phyloP scores from a whole-genome alignment of 1,140 invertebrate species.

The Atopsyche davidsoni region DNA sequence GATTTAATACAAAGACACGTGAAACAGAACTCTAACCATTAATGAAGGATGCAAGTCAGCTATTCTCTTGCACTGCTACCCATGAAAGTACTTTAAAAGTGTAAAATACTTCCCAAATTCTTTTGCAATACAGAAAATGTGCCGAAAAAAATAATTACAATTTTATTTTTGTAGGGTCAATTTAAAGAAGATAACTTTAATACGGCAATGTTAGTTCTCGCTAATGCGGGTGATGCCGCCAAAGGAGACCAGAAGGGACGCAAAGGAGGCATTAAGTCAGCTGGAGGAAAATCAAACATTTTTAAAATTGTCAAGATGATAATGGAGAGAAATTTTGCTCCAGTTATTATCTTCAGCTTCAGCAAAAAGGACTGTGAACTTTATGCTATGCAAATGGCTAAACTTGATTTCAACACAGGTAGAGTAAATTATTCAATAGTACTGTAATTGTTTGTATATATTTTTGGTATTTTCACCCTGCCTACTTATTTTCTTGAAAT shows the following conservation, averaged over 20 bases:
- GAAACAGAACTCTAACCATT: background rate
- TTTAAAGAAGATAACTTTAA: slow-evolving; percentile 98
- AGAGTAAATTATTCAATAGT: slow-evolving; percentile 27
- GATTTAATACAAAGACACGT: background rate
- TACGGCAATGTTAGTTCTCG: slow-evolving; percentile 85
- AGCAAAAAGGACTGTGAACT: slow-evolving; percentile 98
- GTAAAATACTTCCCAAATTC: too few relatives aligned
- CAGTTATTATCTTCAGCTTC: slow-evolving; percentile 98
- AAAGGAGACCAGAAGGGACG: slow-evolving; percentile 71
- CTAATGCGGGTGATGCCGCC: slow-evolving; percentile 65
- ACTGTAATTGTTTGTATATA: too few relatives aligned
- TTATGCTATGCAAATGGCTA: slow-evolving; percentile 94
- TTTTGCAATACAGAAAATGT: too few relatives aligned
- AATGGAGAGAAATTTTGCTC: slow-evolving; percentile 95
- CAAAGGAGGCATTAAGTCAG: slow-evolving; percentile 58
- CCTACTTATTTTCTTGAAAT: too few relatives aligned
- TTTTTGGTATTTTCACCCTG: too few relatives aligned
- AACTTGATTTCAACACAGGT: slow-evolving; percentile 93
- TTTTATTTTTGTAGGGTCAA: slow-evolving; percentile 58
- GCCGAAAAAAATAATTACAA: too few relatives aligned
- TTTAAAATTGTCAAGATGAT: slow-evolving; percentile 99
- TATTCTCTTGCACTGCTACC: too few relatives aligned
- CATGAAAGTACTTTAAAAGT: too few relatives aligned
- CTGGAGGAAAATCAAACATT: slow-evolving; percentile 74
- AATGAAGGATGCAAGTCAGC: too few relatives aligned